Conservation (phyloP, 2,113 vertebrate species). For the Nothoprocta pentlandii region DNA sequence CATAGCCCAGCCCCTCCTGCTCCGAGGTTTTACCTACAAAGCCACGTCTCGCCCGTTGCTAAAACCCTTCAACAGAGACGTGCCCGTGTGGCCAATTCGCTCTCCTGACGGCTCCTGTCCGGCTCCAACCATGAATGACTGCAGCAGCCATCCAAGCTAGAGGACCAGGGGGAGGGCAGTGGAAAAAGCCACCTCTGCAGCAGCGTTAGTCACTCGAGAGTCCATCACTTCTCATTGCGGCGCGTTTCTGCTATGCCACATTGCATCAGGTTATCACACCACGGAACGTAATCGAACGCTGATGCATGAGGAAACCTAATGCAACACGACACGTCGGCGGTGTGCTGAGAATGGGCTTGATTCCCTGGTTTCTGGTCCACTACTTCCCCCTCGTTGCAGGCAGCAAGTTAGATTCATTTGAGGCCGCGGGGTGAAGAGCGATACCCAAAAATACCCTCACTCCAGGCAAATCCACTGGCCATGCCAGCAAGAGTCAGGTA, state of each 20-base stretch:
- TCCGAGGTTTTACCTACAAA: neutral
- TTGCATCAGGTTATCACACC: constrained; percentile 12
- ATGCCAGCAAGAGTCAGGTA: neutral
- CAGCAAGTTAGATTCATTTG: neutral
- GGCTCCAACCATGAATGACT: neutral
- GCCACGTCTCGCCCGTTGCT: fast-evolving
- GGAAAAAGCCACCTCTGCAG: neutral
- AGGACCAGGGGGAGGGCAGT: neutral
- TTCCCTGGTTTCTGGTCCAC: neutral
- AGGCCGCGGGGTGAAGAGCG: fast-evolving
- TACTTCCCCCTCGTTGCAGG: neutral
- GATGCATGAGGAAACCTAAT: neutral
- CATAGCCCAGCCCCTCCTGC: neutral
- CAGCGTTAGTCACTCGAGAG: neutral
- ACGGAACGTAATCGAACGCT: neutral
- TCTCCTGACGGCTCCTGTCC: neutral
- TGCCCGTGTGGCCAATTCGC: neutral
- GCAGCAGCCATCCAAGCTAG: neutral
- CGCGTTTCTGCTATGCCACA: neutral
- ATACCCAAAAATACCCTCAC: neutral
- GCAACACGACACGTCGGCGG: fast-evolving
- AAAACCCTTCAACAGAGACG: neutral
- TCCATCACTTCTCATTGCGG: neutral
- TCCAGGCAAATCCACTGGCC: neutral
- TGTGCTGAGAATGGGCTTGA: fast-evolving